phyloP scores from a whole-genome alignment of 2,113 vertebrate genomes.

The Prochilodus magdalenae region DNA sequence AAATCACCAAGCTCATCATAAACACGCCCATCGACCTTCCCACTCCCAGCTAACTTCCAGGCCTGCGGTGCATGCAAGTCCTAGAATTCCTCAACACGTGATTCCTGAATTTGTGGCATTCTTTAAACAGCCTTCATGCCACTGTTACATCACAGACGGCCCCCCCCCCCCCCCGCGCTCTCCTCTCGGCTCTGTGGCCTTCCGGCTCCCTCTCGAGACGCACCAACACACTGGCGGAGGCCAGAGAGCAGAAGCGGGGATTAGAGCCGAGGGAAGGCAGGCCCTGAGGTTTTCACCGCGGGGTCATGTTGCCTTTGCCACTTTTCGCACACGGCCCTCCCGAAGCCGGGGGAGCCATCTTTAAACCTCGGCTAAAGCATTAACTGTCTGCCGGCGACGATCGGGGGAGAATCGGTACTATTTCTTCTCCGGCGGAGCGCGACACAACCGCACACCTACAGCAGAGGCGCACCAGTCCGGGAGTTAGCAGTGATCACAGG shows the following conservation, averaged over 20 bases:
- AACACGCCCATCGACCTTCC: too few species aligned
- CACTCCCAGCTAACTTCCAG: too few species aligned
- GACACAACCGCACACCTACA: background rate
- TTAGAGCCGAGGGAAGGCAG: background rate
- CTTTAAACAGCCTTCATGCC: background rate
- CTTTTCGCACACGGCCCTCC: background rate
- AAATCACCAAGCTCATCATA: too few species aligned
- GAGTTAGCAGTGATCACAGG: background rate
- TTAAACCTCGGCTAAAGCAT: background rate
- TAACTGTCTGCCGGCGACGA: background rate
- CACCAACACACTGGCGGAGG: background rate
- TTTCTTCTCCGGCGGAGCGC: background rate
- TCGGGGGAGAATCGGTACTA: too few species aligned
- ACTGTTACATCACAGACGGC: constrained; percentile 5
- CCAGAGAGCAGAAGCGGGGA: background rate
- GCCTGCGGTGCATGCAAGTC: background rate
- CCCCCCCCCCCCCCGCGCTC: too few species aligned
- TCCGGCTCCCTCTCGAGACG: background rate
- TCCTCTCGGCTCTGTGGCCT: background rate
- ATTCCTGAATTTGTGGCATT: constrained; percentile 8
- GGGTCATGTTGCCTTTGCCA: background rate
- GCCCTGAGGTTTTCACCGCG: background rate
- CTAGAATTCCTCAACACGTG: background rate
- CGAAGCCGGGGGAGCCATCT: too few species aligned
- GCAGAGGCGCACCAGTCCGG: background rate